Evolutionary conservation across 2,113 vertebrate genomes (phyloP), one percentile per base, ranked within the genome.

Genomic region (Odobenus rosmarus): DNA sequence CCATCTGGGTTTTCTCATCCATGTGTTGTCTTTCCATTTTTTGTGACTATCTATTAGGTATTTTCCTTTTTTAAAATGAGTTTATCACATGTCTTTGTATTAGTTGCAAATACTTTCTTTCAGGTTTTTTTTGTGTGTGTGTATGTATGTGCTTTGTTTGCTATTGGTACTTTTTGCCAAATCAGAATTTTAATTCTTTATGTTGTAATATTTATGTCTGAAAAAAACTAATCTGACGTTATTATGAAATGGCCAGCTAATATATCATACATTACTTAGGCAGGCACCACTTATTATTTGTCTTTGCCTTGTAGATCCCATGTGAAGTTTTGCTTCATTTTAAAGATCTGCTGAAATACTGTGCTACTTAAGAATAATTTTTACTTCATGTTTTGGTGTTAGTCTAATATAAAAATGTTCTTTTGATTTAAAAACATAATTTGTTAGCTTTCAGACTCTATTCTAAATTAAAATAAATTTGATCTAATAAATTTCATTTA

Each of bases 81-180:
- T 26, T 84, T 93, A 90, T 33, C 42, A 61, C 16, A 46, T 77
- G 21, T 83, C 81, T 86, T 94, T 87, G 11, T 93, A 23, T 81
- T 77, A 33, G 46, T 62, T 95, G 59, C 12, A 90, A 4, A 55
- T 77, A 26, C 33, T 95, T 90, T 93, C 67, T 53, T 81, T 67
- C 26, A 82, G 28, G 18, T 39, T 76, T 64, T 80, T 49, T n/a
- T 4, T 74, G 24, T 69, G 8, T 53, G n/a, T n/a, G n/a, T 69
- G 62, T 72, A 39, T 72, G 49, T 67, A 31, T 86, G 7, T 13
- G 11, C 13, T 39, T 90, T 90, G 57, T 90, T 82, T 88, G 67
- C 49, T 82, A 67, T 67, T 91, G 57, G 39, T 76, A 74, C 55
- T 72, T 92, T 96, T 76, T 86, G 19, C 51, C n/a, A 83, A 88